These are phyloP conservation scores for Leptobrachium leishanense DNA, from an alignment of 2,113 vertebrate species.

Conservation along the genomic window DNA sequence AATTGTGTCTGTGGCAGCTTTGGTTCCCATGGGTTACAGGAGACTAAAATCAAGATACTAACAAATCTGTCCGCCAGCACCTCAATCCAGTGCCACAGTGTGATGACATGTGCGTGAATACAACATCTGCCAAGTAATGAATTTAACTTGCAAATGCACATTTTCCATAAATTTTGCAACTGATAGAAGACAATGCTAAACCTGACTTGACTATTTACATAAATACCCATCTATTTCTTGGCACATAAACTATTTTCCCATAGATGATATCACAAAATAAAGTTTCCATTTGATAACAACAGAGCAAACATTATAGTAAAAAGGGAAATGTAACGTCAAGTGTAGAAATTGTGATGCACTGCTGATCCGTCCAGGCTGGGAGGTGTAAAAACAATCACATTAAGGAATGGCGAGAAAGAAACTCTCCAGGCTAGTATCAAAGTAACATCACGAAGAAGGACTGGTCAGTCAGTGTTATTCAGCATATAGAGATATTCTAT, in stretches of 20 bases:
- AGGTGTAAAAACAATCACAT: not conserved
- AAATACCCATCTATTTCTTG: not conserved
- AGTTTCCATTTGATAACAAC: not conserved
- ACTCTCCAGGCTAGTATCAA: too few relatives aligned
- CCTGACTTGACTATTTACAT: constrained; percentile 20
- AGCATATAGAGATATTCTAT: too few relatives aligned
- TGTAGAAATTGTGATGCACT: not conserved
- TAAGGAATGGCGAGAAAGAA: too few relatives aligned
- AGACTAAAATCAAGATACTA: too few relatives aligned
- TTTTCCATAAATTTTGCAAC: constrained; percentile 13
- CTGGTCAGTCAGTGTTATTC: too few relatives aligned
- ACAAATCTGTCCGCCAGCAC: too few relatives aligned
- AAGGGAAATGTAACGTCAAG: not conserved
- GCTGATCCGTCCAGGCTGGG: not conserved
- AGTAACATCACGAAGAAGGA: too few relatives aligned
- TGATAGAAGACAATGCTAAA: constrained; percentile 13
- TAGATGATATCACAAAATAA: not conserved
- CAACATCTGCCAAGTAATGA: not conserved
- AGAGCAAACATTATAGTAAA: not conserved
- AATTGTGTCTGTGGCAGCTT: too few relatives aligned
- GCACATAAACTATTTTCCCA: not conserved
- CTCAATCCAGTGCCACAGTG: too few relatives aligned
- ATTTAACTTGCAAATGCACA: constrained; percentile 36
- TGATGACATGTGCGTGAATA: too few relatives aligned
- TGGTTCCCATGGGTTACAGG: too few relatives aligned